Base-by-base conservation (phyloP, 2,113 vertebrate genomes). In the Nasalis larvatus region DNA sequence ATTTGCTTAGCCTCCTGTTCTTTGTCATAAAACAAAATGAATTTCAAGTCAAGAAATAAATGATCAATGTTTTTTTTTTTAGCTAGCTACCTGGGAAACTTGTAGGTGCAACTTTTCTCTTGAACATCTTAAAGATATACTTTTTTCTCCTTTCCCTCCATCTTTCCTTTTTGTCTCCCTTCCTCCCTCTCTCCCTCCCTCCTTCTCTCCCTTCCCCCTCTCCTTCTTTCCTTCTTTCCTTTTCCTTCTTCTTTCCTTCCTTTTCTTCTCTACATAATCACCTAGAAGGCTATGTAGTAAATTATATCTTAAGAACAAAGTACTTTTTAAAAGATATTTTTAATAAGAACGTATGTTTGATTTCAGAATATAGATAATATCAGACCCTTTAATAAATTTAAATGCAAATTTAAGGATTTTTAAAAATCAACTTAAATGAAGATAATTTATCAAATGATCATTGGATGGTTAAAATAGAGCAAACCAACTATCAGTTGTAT, bases 281-380 rank as follows among this genome's bases (percentile, higher is more conserved):
- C 0, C 2, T 42, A 21, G 21, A 66, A 49, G 25, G 6, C 14
- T 35, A 42, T 16, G 13, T 60, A 76, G 11, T 54, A 71, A 7
- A 85, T 17, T 47, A 35, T 82, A 49, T 30, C 3, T 89, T 90
- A 54, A 86, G 49, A 93, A 83, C 40, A 69, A 87, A 83, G 2
- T 54, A 71, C 3, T 40, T 78, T 54, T 1, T 47, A 90, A 27
- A 11, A 90, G 11, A 40, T 1, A 58, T 42, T 86, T 92, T 93
- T 82, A 96, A 92, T 3, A 73, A 42, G 1, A 88, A 25, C 1
- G 0, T 76, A 35, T 85, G 4, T 25, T 47, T 97, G 21, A 92
- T 60, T 95, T 97, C 45, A 96, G 11, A 91, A 63, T 87, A 45
- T 2, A 83, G 32, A 82, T 30, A 89, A 47, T 83, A 42, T 63